Evolutionary conservation across 2,888 invertebrate species (phyloP).

Genomic region (Abrostola tripartita): DNA sequence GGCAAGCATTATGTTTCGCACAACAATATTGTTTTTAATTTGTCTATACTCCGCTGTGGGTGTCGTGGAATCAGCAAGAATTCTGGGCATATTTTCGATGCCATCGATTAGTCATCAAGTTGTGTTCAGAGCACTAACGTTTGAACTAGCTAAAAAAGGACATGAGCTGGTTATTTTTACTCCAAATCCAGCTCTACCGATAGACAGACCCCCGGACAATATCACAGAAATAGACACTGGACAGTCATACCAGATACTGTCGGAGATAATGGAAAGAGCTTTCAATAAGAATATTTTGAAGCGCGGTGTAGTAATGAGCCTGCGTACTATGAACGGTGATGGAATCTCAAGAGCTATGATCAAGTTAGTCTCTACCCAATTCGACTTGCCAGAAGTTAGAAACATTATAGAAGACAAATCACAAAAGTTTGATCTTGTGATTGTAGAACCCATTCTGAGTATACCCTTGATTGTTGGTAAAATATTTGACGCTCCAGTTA

Average conservation of each 20-base stretch:
- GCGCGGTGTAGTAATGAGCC: neutral
- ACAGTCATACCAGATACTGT: slow-evolving; percentile 62
- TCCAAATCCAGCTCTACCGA: slow-evolving; percentile 42
- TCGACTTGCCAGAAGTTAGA: slow-evolving; percentile 7
- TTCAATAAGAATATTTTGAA: too few relatives aligned
- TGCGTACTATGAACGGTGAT: slow-evolving; percentile 6
- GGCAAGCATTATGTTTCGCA: neutral
- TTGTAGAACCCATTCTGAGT: slow-evolving; percentile 41
- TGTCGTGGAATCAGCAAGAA: slow-evolving; percentile 43
- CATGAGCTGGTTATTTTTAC: slow-evolving; percentile 35
- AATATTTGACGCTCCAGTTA: slow-evolving; percentile 53
- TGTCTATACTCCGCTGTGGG: neutral
- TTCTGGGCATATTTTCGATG: slow-evolving; percentile 63
- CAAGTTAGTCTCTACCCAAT: slow-evolving; percentile 33
- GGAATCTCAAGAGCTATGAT: slow-evolving; percentile 44
- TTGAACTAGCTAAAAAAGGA: slow-evolving; percentile 66
- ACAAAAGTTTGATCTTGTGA: slow-evolving; percentile 51
- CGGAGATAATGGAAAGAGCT: neutral
- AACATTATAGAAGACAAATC: slow-evolving; percentile 28
- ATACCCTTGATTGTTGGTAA: slow-evolving; percentile 41
- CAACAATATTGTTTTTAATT: neutral
- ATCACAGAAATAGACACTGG: slow-evolving; percentile 70
- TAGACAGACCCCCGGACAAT: slow-evolving; percentile 66
- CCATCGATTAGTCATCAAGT: slow-evolving; percentile 81
- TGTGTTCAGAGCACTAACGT: slow-evolving; percentile 69